Evolutionary conservation across 2,888 invertebrate genomes (phyloP).

Genomic region (Frankliniella fusca): DNA sequence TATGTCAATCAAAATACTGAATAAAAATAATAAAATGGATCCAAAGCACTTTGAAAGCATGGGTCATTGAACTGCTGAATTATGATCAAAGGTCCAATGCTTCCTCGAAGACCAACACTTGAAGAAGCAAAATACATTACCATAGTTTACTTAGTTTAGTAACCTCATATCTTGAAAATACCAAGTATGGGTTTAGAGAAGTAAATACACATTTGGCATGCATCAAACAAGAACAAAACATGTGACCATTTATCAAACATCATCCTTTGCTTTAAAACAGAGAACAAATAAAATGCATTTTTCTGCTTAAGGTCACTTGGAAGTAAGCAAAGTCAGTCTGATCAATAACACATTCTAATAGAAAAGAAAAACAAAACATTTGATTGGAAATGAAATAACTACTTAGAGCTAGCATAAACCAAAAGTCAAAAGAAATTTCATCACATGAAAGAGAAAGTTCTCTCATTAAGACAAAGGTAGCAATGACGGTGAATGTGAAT

Average conservation of each 20-base stretch:
- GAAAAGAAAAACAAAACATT: neutral
- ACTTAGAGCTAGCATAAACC: slow-evolving; percentile 12
- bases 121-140: neutral
- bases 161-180: neutral
- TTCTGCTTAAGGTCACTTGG: slow-evolving; percentile 14
- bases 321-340: slow-evolving; percentile 22
- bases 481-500: neutral
- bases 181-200: neutral
- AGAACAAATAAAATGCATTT: neutral
- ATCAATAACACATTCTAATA: slow-evolving; percentile 6
- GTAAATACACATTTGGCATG: slow-evolving; percentile 22
- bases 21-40: slow-evolving; percentile 1
- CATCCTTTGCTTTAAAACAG: slow-evolving; percentile 15
- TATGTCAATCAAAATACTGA: slow-evolving; percentile 14
- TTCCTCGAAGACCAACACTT: neutral
- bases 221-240: neutral
- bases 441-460: neutral
- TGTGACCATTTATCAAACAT: slow-evolving; percentile 2
- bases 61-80: neutral
- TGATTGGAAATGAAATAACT: slow-evolving; percentile 1
- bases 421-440: neutral
- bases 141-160: neutral
- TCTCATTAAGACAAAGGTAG: neutral
- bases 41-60: neutral
- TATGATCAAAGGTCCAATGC: neutral